Evolutionary conservation across 2,888 invertebrate species (phyloP).

Genomic region (Pandemis heparana): DNA sequence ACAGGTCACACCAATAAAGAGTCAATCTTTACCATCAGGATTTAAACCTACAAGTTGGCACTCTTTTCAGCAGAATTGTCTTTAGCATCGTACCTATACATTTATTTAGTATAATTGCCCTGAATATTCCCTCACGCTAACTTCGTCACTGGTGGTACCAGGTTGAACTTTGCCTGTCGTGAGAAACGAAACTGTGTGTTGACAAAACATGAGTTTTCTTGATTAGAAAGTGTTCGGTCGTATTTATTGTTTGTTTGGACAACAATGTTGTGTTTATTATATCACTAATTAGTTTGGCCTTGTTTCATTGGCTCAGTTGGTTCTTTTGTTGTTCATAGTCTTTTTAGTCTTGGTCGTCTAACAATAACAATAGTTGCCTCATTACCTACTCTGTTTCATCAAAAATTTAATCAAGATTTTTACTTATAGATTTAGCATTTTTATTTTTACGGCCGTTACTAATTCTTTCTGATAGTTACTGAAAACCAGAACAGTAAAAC

Average conservation of each 20-base stretch:
- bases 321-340: not conserved
- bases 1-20: too few species aligned
- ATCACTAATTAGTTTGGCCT: not conserved
- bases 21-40: too few species aligned
- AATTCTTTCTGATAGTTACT: too few species aligned
- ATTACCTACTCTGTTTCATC: too few species aligned
- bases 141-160: slow-evolving; percentile 33
- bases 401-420: too few species aligned
- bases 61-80: not conserved
- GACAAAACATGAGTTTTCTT: slow-evolving; percentile 5
- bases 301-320: not conserved
- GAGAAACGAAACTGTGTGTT: slow-evolving; percentile 22
- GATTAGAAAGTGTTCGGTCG: slow-evolving; percentile 13
- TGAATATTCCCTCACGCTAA: slow-evolving; percentile 34
- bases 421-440: too few species aligned
- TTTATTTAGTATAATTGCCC: slow-evolving; percentile 30
- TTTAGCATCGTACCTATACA: not conserved
- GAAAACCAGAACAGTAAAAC: too few species aligned
- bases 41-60: not conserved
- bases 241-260: not conserved
- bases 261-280: slow-evolving; percentile 11
- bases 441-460: too few species aligned
- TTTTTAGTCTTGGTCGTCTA: too few species aligned
- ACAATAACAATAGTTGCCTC: too few species aligned
- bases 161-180: slow-evolving; percentile 5